Evolutionary conservation across 2,113 vertebrate genomes (phyloP).

Genomic region (Enhydra lutris): DNA sequence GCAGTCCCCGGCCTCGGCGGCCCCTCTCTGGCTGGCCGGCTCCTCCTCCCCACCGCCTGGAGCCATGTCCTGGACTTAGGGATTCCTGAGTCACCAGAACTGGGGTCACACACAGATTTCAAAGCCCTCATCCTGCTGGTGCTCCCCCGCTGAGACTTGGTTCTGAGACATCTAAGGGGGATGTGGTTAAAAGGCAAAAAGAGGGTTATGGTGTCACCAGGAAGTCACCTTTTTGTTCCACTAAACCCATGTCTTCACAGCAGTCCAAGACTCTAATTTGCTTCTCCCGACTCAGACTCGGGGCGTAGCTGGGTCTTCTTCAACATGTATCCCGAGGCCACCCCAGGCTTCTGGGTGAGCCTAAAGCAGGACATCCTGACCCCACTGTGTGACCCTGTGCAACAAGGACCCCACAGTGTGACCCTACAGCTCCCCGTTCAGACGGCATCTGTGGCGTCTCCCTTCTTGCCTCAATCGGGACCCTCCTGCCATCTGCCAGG

Average conservation of each 20-base stretch:
- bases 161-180: not conserved
- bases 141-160: not conserved
- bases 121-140: not conserved
- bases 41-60: not conserved
- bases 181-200: not conserved
- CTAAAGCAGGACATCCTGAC: not conserved
- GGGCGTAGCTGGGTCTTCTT: accelerated
- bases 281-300: not conserved
- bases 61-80: not conserved
- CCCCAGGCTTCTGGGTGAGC: too few species aligned
- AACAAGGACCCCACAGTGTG: accelerated
- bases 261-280: not conserved
- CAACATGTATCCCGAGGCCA: accelerated
- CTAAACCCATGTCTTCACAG: not conserved
- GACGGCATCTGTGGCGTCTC: accelerated
- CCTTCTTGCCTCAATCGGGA: not conserved
- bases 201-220: not conserved
- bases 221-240: not conserved
- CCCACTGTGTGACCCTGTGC: not conserved
- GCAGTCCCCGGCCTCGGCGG: not conserved
- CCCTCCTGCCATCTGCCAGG: not conserved
- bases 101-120: not conserved
- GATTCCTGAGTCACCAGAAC: not conserved
- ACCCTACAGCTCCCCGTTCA: not conserved
- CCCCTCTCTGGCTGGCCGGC: not conserved